Evolutionary conservation across 1,140 invertebrate genomes (phyloP), one percentile per base, ranked within the genome.

Genomic region (Drosophila neocordata): DNA sequence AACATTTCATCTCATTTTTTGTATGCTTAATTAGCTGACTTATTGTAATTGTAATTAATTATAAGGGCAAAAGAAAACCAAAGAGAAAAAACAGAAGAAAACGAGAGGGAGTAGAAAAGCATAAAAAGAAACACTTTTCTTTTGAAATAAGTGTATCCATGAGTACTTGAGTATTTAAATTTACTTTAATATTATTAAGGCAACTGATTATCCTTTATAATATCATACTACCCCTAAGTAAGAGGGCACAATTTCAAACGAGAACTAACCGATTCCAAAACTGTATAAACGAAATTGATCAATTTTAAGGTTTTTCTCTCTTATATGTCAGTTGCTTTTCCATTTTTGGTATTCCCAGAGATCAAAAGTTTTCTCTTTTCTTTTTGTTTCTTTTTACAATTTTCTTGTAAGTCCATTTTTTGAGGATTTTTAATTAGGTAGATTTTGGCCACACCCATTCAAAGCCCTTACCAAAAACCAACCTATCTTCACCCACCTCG

Each of bases 41-140:
- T 85, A 91, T 91, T 91, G 80, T 91, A 91, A 90, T 83, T 89
- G 90, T 91, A 90, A 91, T 91, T 91, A 90, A 91, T 79, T 85
- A 66, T 55, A 51, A 61, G 34, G 31, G 13, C 56, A 18, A 20
- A 48, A 48, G 52, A 37, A 18, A 6, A 31, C 31, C 8, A 31
- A 37, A 52, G 5, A 35, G 31, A 64, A 48, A 57, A 35, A 35
- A 13, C n/a, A 24, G 18, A n/a, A 15, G 12, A 20, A n/a, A 20
- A 6, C 4, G 5, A 11, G n/a, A 11, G 18, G 55, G 18, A 0
- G 34, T n/a, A 35, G 37, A n/a, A 15, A 20, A 15, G 18, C 15
- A 35, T 37, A 58, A 48, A 69, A 48, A 20, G 24, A 8, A 34
- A 55, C 34, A 35, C 9, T 11, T 31, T 37, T 35, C n/a, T 12